Base-by-base conservation (phyloP, 2,113 vertebrate genomes). In the Lamprologus ornatipinnis region DNA sequence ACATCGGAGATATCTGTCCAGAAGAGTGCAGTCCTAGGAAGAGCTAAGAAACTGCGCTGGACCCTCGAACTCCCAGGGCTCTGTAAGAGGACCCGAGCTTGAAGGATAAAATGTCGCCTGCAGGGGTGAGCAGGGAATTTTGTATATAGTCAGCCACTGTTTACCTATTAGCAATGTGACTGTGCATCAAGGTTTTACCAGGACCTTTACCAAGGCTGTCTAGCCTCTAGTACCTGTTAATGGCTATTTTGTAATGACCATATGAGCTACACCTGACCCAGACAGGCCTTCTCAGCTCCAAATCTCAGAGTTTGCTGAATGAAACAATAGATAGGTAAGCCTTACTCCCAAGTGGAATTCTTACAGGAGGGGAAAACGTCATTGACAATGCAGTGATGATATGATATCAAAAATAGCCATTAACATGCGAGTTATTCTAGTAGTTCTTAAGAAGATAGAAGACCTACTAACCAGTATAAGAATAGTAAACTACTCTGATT, bases 61-160 rank as follows among this genome's bases (percentile, higher is more conserved):
- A 57, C 12, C 54, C 54, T 8, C 23, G 1, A 57, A 15, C 54
- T 57, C 54, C 6, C 54, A 57, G 54, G 21, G 4, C 53, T 55
- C 53, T 55, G 53, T 7, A 14, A 55, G 21, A 55, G 54, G 54
- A 55, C 11, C 4, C 0, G 6, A 0, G 3, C 54, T 26, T 14
- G 23, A 57, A 1, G 23, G 7, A 57, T 0, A 26, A 57, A 26
- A 57, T 8, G 23, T 14, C 6, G 0, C 54, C 54, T 26, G 23
- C 4, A 57, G 54, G n/a, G 53, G n/a, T 0, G 21, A 23, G 53
- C 53, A 55, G 21, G 53, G 21, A 55, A 55, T 55, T 55, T 13
- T 55, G 53, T 55, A 23, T 55, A 1, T 55, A 55, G 21, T 2
- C 53, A 55, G 21, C 53, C 53, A 55, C n/a, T 13, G 53, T 23